phyloP scores from a whole-genome alignment of 2,797 vertebrate species.

The Amblyopsis hoosieri region DNA sequence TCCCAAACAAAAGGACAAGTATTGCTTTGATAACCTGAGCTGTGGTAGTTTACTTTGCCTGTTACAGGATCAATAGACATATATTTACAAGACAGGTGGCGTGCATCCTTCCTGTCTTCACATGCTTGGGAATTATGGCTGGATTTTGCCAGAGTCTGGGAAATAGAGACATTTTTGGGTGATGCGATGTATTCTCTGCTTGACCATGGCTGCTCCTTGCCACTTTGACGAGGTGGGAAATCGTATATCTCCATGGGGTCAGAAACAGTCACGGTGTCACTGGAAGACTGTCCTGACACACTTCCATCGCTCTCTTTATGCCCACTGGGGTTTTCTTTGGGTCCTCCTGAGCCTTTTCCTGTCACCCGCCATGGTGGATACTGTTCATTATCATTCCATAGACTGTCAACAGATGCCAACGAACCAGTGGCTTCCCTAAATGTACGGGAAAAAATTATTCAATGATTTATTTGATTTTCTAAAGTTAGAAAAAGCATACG shows the following conservation, averaged over 20 bases:
- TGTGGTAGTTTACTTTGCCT: too few relatives aligned
- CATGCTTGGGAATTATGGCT: background rate
- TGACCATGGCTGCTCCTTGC: background rate
- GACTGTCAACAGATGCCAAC: conserved; percentile 2
- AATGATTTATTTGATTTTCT: background rate
- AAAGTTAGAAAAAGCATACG: background rate
- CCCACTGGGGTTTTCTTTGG: background rate
- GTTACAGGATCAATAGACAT: too few relatives aligned
- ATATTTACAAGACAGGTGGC: too few relatives aligned
- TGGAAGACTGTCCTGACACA: background rate
- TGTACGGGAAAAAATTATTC: conserved; percentile 18
- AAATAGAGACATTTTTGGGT: background rate
- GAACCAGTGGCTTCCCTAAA: conserved; percentile 19
- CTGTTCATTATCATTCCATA: background rate
- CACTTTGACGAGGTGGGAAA: background rate
- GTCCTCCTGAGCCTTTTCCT: background rate
- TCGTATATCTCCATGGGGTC: background rate
- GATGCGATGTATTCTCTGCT: conserved; percentile 1
- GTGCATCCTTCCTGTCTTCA: background rate
- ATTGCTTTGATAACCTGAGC: too few relatives aligned
- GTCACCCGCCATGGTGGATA: background rate
- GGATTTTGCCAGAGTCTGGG: background rate
- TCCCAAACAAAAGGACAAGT: too few relatives aligned
- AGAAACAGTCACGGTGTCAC: background rate
- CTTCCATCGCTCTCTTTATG: conserved; percentile 1